phyloP scores from a whole-genome alignment of 2,888 invertebrate genomes.

The Xestia sexstrigata region DNA sequence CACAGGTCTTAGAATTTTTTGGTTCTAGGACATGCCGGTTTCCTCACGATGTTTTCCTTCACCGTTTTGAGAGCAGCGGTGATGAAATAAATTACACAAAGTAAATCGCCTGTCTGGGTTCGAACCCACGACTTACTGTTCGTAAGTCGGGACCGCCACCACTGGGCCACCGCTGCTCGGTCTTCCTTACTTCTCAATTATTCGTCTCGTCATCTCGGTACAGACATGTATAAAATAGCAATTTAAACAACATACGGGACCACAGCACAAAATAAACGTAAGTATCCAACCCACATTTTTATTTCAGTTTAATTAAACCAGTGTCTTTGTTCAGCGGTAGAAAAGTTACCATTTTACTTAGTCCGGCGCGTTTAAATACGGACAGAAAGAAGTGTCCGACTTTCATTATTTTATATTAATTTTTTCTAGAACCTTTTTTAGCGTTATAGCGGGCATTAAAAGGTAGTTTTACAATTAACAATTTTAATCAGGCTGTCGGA shows the following conservation, averaged over 20 bases:
- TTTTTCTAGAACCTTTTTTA: slow-evolving; percentile 2
- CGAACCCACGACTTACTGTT: too few relatives aligned
- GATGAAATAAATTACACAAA: too few relatives aligned
- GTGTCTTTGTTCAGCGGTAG: slow-evolving; percentile 72
- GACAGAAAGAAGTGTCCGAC: slow-evolving; percentile 32
- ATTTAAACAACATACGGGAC: slow-evolving; percentile 35
- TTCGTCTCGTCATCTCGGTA: not conserved
- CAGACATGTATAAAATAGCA: not conserved
- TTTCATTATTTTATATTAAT: slow-evolving; percentile 25
- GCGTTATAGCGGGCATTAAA: not conserved
- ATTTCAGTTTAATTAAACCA: slow-evolving; percentile 76
- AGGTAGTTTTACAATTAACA: slow-evolving; percentile 4
- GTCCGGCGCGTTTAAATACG: slow-evolving; percentile 35
- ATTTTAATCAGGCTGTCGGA: not conserved
- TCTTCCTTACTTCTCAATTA: not conserved
- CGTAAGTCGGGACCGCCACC: too few relatives aligned
- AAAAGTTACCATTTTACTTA: slow-evolving; percentile 62
- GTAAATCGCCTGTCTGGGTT: too few relatives aligned
- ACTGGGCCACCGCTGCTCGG: too few relatives aligned
- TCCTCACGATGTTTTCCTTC: too few relatives aligned
- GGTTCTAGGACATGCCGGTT: too few relatives aligned
- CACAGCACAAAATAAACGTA: not conserved
- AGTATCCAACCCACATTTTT: slow-evolving; percentile 61
- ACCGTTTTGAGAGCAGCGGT: too few relatives aligned
- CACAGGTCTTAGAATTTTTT: too few relatives aligned